Evolutionary conservation across 2,797 vertebrate species (phyloP).

Genomic region (Takifugu ocellatus): DNA sequence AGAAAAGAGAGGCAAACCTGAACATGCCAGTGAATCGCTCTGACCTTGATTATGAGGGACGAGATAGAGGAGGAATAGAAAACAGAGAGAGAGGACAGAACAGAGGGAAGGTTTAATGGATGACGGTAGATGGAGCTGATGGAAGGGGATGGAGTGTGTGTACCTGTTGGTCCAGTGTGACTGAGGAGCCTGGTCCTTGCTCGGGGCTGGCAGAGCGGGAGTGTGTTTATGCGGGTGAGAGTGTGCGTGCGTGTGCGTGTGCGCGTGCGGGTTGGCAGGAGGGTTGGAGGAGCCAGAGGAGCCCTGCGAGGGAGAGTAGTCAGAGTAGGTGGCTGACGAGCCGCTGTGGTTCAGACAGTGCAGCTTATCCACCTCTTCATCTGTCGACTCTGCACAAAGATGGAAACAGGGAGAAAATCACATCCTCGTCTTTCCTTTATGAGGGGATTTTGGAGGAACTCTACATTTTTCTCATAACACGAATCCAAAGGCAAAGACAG

Average conservation of each 20-base stretch:
- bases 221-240: conserved; percentile 56
- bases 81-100: conserved; percentile 19
- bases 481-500: neutral
- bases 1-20: conserved; percentile 16
- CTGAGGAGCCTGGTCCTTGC: conserved; percentile 90
- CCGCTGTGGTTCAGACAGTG: conserved; percentile 98
- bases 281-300: conserved; percentile 97
- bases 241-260: conserved; percentile 47
- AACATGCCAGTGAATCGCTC: conserved; percentile 49
- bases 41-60: conserved; percentile 52
- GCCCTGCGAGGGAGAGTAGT: conserved; percentile 98
- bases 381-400: conserved; percentile 87
- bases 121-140: conserved; percentile 37
- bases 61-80: conserved; percentile 31
- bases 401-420: conserved; percentile 27
- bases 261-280: conserved; percentile 78
- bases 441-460: neutral
- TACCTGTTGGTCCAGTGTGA: conserved; percentile 98
- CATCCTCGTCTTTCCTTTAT: conserved; percentile 5
- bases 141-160: conserved; percentile 29
- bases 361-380: conserved; percentile 97
- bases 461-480: neutral
- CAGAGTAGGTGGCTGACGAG: conserved; percentile 98
- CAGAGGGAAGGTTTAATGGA: conserved; percentile 18
- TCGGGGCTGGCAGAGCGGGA: conserved; percentile 82